Evolutionary conservation across 2,888 invertebrate genomes (phyloP).

Genomic region (Junonia oenone): DNA sequence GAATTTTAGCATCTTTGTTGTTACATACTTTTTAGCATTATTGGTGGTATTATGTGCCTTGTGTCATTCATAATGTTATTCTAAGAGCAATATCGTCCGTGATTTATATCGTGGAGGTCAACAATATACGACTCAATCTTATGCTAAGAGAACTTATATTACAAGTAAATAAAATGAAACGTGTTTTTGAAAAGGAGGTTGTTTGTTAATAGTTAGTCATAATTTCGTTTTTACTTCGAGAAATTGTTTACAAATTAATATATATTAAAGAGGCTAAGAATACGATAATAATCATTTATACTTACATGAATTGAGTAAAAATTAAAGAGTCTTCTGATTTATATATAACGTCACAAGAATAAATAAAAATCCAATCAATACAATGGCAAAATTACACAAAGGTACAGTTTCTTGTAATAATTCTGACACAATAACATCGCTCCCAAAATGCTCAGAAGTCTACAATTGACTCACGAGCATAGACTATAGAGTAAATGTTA

Average conservation of each 20-base stretch:
- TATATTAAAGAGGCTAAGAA: background rate
- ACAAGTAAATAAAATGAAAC: background rate
- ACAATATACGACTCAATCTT: background rate
- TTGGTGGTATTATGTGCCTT: no score
- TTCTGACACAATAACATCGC: slow-evolving; percentile 17
- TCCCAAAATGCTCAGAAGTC: background rate
- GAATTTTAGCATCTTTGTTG: background rate
- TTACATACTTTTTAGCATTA: no score
- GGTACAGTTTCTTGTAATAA: background rate
- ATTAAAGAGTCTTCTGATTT: background rate
- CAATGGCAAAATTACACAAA: slow-evolving; percentile 1
- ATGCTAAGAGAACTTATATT: background rate
- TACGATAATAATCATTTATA: background rate
- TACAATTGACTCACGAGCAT: background rate
- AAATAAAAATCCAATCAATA: background rate
- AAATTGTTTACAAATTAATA: background rate
- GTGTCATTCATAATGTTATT: background rate
- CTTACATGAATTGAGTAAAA: background rate
- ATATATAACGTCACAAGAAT: background rate
- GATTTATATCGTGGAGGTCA: background rate
- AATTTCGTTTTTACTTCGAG: background rate
- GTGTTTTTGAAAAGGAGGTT: background rate
- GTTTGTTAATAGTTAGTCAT: background rate
- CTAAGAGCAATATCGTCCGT: background rate
- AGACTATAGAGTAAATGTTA: background rate